phyloP scores from a whole-genome alignment of 2,113 vertebrate species.

The Salvelinus namaycush region DNA sequence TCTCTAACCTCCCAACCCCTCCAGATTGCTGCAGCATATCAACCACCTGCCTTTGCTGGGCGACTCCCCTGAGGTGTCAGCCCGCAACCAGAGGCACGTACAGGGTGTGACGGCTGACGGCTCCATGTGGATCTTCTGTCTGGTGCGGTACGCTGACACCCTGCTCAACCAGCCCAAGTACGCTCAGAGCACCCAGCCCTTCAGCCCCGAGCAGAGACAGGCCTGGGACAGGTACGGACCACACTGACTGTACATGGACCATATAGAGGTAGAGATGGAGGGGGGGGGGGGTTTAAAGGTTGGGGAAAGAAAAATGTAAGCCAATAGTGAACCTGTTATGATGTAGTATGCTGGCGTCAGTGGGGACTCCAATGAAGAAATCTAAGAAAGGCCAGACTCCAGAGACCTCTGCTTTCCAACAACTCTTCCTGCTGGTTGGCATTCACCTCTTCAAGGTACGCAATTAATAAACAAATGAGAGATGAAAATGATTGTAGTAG shows the following conservation, averaged over 20 bases:
- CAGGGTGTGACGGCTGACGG: conserved; percentile 78
- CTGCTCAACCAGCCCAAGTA: conserved; percentile 76
- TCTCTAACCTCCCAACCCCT: neutral
- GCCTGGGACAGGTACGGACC: conserved; percentile 83
- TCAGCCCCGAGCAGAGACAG: conserved; percentile 75
- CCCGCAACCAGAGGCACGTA: conserved; percentile 63
- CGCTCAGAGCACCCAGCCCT: conserved; percentile 62
- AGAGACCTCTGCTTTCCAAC: conserved; percentile 84
- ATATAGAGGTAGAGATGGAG: no score
- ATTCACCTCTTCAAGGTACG: conserved; percentile 91
- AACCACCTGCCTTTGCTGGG: conserved; percentile 75
- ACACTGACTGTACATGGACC: neutral
- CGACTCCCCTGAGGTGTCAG: conserved; percentile 53
- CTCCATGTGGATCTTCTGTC: conserved; percentile 82
- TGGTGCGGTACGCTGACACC: conserved; percentile 77
- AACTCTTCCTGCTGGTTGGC: conserved; percentile 87
- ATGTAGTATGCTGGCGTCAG: conserved; percentile 82
- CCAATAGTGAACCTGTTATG: neutral
- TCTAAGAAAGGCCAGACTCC: conserved; percentile 68
- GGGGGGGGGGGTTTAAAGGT: no score
- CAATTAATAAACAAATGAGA: neutral
- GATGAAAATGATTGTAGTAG: neutral
- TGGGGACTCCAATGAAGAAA: conserved; percentile 77
- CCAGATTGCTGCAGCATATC: conserved; percentile 86
- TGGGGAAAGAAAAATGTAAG: neutral